These are phyloP conservation scores for Girardia tigrina DNA, from an alignment of 2,888 invertebrate species.

Conservation along the genomic window DNA sequence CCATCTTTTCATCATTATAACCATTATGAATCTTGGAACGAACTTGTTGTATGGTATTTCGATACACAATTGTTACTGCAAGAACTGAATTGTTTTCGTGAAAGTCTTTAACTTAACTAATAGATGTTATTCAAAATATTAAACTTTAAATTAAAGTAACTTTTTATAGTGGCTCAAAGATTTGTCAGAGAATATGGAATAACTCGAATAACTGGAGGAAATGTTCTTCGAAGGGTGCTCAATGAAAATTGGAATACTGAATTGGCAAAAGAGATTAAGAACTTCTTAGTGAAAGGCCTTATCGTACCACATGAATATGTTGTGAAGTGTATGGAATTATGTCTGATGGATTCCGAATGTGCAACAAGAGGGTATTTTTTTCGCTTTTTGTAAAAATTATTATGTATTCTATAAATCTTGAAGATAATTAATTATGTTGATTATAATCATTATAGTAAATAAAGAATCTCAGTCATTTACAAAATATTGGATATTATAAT, in stretches of 20 bases:
- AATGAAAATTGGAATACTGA: conserved; percentile 43
- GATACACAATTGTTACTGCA: too few relatives aligned
- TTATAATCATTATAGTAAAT: too few relatives aligned
- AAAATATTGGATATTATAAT: too few relatives aligned
- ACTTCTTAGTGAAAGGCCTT: conserved; percentile 43
- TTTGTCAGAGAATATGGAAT: conserved; percentile 48
- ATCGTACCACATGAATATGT: conserved; percentile 43
- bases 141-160: background rate
- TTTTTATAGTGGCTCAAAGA: conserved; percentile 45
- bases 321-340: conserved; percentile 45
- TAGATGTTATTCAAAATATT: too few relatives aligned
- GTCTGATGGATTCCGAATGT: conserved; percentile 47
- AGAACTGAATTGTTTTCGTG: too few relatives aligned
- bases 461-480: too few relatives aligned
- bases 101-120: too few relatives aligned
- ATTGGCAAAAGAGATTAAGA: conserved; percentile 42
- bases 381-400: background rate
- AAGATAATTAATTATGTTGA: too few relatives aligned
- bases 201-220: conserved; percentile 47
- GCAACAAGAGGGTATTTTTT: conserved; percentile 45
- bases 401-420: background rate
- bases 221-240: conserved; percentile 45
- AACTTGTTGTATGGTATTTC: too few relatives aligned
- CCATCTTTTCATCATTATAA: too few relatives aligned
- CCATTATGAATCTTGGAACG: too few relatives aligned